phyloP scores from a whole-genome alignment of 92 coral and sea anemone genomes.

The Bergia puertoricense region DNA sequence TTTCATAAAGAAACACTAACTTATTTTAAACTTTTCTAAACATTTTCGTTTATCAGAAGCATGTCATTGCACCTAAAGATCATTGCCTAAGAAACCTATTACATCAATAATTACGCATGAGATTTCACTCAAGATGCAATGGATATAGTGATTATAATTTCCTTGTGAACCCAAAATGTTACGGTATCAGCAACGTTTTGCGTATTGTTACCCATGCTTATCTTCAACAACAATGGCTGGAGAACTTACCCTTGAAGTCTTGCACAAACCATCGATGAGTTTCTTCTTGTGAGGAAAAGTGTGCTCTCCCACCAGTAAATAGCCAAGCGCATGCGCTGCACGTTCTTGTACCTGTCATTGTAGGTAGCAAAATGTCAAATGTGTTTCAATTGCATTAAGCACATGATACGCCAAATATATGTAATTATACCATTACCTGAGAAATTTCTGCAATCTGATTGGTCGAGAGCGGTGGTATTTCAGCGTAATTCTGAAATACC shows the following conservation, averaged over 20 bases:
- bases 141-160: not conserved
- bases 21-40: too few relatives aligned
- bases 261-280: conserved; percentile 82
- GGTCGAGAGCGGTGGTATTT: too few relatives aligned
- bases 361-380: not conserved
- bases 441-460: too few relatives aligned
- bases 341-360: conserved; percentile 72
- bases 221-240: not conserved
- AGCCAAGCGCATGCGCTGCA: conserved; percentile 87
- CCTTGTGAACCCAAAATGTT: not conserved
- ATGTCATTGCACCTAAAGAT: not conserved
- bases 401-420: not conserved
- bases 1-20: too few relatives aligned
- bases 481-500: too few relatives aligned
- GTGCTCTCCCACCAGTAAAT: conserved; percentile 81
- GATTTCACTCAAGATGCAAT: not conserved
- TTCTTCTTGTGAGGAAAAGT: conserved; percentile 74
- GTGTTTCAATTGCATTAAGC: not conserved
- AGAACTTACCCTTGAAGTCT: conserved; percentile 71
- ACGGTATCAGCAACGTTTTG: not conserved
- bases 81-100: not conserved
- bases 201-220: not conserved
- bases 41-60: not conserved
- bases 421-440: too few relatives aligned
- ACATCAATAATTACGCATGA: not conserved